These are phyloP conservation scores for Aphelenchoides fujianensis DNA, from an alignment of 1,140 invertebrate genomes.

Conservation along the genomic window DNA sequence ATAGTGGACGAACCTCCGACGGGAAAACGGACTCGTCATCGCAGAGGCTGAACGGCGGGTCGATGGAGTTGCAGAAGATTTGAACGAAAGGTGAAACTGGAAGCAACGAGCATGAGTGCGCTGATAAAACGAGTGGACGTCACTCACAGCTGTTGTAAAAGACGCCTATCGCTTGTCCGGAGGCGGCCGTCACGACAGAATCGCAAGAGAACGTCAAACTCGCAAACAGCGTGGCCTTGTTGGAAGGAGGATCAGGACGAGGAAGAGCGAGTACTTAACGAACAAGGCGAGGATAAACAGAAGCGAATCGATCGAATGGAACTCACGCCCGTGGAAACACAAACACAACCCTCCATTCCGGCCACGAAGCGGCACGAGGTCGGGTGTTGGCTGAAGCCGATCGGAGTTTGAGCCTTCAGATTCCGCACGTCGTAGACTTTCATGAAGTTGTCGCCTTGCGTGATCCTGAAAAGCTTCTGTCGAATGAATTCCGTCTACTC, in stretches of 20 bases:
- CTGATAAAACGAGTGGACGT: not conserved
- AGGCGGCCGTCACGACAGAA: not conserved
- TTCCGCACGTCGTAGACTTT: constrained; percentile 20
- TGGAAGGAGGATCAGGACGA: constrained; percentile 6
- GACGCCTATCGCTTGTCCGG: constrained; percentile 16
- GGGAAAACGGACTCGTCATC: constrained; percentile 14
- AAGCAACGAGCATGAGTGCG: constrained; percentile 1
- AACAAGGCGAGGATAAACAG: not conserved
- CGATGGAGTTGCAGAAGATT: constrained; percentile 12
- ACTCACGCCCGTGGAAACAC: constrained; percentile 1
- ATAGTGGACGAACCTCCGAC: not conserved
- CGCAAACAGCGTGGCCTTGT: constrained; percentile 4
- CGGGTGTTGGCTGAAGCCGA: constrained; percentile 14
- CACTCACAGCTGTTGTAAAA: not conserved
- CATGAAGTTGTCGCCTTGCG: constrained; percentile 5
- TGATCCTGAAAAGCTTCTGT: constrained; percentile 4
- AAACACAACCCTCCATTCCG: not conserved
- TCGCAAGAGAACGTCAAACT: not conserved
- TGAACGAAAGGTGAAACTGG: constrained; percentile 3
- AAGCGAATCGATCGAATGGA: not conserved
- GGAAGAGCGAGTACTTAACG: constrained; percentile 10
- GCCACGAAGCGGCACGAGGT: not conserved
- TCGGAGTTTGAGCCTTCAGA: constrained; percentile 3
- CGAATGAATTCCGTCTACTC: not conserved
- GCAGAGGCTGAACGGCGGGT: constrained; percentile 16